Base-by-base conservation (phyloP, 2,888 invertebrate genomes). In the Laspeyria flexula region DNA sequence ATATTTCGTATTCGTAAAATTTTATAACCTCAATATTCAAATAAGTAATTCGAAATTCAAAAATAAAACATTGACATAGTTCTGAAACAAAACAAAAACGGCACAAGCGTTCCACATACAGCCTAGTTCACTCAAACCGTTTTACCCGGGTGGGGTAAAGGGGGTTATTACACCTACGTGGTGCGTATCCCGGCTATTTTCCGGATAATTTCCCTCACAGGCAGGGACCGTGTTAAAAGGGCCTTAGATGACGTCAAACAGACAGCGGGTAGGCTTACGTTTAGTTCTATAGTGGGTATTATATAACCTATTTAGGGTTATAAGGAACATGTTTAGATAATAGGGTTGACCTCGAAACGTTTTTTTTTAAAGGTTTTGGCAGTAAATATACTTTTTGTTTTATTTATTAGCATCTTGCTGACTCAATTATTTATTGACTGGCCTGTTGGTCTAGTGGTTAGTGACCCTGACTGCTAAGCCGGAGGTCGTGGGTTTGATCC, bases 141-240 rank as follows among this genome's bases (percentile, higher is more conserved):
- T 53, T 44, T 53, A 42, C 27, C 31, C 45, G 11, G 30, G 44
- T 56, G 45, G 63, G 54, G 64, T n/a, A 59, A 67, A 63, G 71
- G 72, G 67, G 67, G 72, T 76, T 74, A 75, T 77, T 81, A 75
- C 77, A 79, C 78, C 76, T 76, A 72, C 74, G 51, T 66, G 65
- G 74, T 71, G 75, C 71, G 75, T 74, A 76, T 68, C 74, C 72
- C 75, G 74, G 78, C 77, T 77, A 87, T 89, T 89, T 88, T 88
- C 86, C 88, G 78, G 83, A 79, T 86, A 86, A 90, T 90, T 89
- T 86, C 81, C 75, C 80, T 48, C 75, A 75, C 65, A 77, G 81
- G 73, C 81, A 76, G 86, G 81, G 87, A 85, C 83, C 83, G 84
- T 79, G 85, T 60, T 81, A 78, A 81, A 81, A 74, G 76, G 73